Evolutionary conservation across 2,888 invertebrate genomes (phyloP).

Genomic region (Mesochorus sp.): DNA sequence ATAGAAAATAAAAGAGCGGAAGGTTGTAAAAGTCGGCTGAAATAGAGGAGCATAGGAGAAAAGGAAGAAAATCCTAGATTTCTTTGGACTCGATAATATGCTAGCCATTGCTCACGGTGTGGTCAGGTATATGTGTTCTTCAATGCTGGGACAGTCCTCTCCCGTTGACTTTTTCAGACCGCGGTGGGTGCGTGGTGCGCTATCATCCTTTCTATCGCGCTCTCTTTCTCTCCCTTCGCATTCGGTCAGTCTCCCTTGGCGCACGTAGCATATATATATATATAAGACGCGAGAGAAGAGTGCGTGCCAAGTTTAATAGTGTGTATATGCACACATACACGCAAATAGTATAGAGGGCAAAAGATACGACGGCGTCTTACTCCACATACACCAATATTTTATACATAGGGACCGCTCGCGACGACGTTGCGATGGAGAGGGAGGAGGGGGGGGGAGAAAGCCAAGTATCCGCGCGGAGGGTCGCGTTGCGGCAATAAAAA

Average conservation of each 20-base stretch:
- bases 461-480: slow-evolving; percentile 59
- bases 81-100: background rate
- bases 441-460: slow-evolving; percentile 32
- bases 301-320: no score
- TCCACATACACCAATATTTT: slow-evolving; percentile 2
- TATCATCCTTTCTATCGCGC: no score
- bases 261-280: background rate
- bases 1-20: slow-evolving; percentile 24
- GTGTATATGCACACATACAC: background rate
- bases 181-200: slow-evolving; percentile 55
- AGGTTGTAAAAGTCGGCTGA: background rate
- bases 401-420: background rate
- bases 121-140: no score
- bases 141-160: no score
- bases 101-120: background rate
- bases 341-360: background rate
- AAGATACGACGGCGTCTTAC: background rate
- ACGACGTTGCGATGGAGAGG: slow-evolving; percentile 3
- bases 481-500: slow-evolving; percentile 74
- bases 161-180: slow-evolving; percentile 49
- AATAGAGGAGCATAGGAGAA: slow-evolving; percentile 15
- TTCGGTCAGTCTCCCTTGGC: slow-evolving; percentile 12
- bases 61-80: background rate
- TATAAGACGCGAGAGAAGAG: background rate
- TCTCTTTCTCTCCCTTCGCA: slow-evolving; percentile 24